Conservation (phyloP, 2,888 invertebrate species). For the Pollenia angustigena region DNA sequence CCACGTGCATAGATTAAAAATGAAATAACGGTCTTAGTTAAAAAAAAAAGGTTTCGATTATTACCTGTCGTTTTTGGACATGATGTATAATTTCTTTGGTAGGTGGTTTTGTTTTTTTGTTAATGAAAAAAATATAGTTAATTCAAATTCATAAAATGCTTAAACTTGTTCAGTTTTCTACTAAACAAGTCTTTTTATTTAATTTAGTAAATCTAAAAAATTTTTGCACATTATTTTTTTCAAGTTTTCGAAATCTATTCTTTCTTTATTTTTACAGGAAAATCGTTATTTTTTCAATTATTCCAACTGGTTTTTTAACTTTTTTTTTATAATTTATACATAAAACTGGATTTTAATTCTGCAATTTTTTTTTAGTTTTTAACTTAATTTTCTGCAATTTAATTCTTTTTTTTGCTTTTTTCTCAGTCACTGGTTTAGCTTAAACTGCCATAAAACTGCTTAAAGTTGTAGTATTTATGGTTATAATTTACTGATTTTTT, state of each 20-base stretch:
- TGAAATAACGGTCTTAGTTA: neutral
- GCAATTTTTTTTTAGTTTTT: neutral
- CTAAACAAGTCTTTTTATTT: neutral
- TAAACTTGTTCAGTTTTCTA: neutral
- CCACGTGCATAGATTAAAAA: conserved; percentile 12
- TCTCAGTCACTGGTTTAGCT: conserved; percentile 65
- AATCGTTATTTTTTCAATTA: neutral
- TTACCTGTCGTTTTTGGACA: conserved; percentile 49
- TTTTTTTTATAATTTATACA: conserved; percentile 6
- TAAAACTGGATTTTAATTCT: conserved; percentile 8
- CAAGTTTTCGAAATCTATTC: neutral
- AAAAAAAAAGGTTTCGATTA: conserved; percentile 2
- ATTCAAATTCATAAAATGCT: conserved; percentile 12
- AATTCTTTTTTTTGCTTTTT: conserved; percentile 15
- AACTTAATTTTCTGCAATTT: neutral
- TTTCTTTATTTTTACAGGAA: neutral
- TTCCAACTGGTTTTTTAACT: neutral
- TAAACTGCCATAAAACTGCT: conserved; percentile 74
- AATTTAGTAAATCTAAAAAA: neutral
- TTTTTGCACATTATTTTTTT: neutral
- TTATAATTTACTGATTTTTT: conserved; percentile 17
- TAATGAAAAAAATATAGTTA: neutral
- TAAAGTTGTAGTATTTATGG: conserved; percentile 75
- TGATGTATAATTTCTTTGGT: conserved; percentile 6
- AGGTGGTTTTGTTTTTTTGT: neutral